phyloP scores from a whole-genome alignment of 1,140 invertebrate genomes.

The Leptestheria dahalacensis region DNA sequence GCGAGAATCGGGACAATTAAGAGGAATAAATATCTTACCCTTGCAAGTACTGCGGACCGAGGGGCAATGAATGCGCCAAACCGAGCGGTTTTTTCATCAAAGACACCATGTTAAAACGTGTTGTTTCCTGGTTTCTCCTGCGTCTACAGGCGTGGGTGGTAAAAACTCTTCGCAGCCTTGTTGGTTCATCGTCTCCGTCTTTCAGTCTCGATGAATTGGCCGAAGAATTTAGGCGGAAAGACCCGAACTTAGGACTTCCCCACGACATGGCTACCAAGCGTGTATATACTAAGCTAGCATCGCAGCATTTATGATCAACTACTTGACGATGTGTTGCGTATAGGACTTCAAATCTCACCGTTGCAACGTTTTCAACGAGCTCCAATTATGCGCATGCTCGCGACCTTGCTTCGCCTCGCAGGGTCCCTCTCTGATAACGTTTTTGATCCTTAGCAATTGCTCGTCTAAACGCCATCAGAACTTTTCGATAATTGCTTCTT shows the following conservation, averaged over 20 bases:
- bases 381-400: not conserved
- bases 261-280: not conserved
- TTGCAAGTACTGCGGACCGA: constrained; percentile 26
- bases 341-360: not conserved
- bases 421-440: not conserved
- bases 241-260: not conserved
- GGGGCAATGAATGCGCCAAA: constrained; percentile 31
- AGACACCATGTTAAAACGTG: constrained; percentile 20
- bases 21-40: constrained; percentile 21
- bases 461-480: too few relatives aligned
- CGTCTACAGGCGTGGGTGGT: constrained; percentile 27
- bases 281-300: not conserved
- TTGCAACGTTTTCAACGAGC: not conserved
- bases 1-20: too few relatives aligned
- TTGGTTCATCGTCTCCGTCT: not conserved
- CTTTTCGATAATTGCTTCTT: too few relatives aligned
- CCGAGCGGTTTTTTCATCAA: constrained; percentile 33
- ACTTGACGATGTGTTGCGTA: not conserved
- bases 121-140: constrained; percentile 24
- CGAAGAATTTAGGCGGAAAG: not conserved
- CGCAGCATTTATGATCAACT: not conserved
- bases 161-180: constrained; percentile 29
- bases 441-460: too few relatives aligned
- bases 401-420: too few relatives aligned
- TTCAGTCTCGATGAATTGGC: not conserved